Conservation (phyloP, 2,113 vertebrate species). For the Camelus dromedarius region DNA sequence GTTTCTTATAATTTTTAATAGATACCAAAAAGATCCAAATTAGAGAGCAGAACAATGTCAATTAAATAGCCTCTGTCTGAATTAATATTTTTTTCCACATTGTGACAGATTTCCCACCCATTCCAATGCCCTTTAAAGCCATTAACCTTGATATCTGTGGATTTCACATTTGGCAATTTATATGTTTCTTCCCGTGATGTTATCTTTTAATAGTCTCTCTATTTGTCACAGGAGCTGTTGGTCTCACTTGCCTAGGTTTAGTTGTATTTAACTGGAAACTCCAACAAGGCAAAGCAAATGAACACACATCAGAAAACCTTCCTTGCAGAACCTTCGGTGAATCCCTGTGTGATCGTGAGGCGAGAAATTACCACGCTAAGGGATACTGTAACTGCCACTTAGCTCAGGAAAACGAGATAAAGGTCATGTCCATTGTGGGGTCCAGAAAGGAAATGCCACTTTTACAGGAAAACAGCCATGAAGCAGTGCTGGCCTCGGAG, state of each 20-base stretch:
- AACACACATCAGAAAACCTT: constrained; percentile 74
- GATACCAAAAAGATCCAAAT: constrained; percentile 25
- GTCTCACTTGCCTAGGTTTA: constrained; percentile 82
- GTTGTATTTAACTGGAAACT: constrained; percentile 81
- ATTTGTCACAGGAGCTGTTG: constrained; percentile 83
- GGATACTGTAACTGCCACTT: constrained; percentile 82
- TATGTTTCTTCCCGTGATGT: constrained; percentile 58
- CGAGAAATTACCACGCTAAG: constrained; percentile 79
- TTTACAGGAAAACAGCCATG: constrained; percentile 74
- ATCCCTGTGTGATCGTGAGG: constrained; percentile 73
- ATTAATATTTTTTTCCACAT: constrained; percentile 23
- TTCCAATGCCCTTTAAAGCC: background rate
- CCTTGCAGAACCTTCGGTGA: constrained; percentile 75
- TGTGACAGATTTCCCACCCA: background rate
- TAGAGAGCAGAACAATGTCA: constrained; percentile 37
- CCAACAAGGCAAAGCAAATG: constrained; percentile 78
- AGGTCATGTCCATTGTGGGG: constrained; percentile 79
- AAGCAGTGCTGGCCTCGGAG: constrained; percentile 45
- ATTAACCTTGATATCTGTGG: constrained; percentile 51
- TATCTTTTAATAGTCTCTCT: constrained; percentile 74
- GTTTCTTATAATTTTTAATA: constrained; percentile 55
- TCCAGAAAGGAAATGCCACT: constrained; percentile 72
- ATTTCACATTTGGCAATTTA: constrained; percentile 56
- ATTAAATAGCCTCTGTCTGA: constrained; percentile 17
- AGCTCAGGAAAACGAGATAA: constrained; percentile 80